A percentile compares a stretch with the other conserved stretches of the same genome.
Evolutionary conservation across 2,797 vertebrate genomes (phyloP).

Genomic region (Rachycentron canadum): DNA sequence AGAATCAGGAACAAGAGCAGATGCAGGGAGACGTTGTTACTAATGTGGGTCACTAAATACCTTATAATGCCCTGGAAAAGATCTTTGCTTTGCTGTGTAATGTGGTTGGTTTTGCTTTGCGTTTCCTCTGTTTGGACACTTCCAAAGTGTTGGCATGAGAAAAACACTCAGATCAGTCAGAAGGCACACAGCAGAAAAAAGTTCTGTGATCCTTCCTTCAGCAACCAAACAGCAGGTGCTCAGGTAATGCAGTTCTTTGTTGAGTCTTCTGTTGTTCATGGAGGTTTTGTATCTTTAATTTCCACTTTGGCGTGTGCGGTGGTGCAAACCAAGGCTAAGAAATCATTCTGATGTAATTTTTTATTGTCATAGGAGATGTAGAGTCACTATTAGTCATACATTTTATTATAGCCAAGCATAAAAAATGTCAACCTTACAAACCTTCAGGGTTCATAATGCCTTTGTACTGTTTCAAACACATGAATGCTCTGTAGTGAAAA

Average conservation of each 20-base stretch:
- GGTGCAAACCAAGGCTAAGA: neutral
- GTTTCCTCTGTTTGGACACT: conserved; percentile 31
- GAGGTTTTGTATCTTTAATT: neutral
- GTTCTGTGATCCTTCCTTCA: conserved; percentile 60
- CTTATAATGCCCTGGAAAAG: conserved; percentile 43
- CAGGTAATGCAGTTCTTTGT: conserved; percentile 48
- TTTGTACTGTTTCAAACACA: neutral
- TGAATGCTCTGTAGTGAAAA: fast-evolving
- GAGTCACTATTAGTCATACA: neutral
- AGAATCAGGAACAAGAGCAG: neutral
- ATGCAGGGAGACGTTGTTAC: neutral
- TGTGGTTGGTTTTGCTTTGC: conserved; percentile 64
- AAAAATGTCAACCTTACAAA: neutral
- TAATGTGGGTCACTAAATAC: conserved; percentile 43
- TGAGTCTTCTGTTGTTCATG: neutral
- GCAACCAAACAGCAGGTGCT: conserved; percentile 42
- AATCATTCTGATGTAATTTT: neutral
- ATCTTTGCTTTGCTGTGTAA: conserved; percentile 42
- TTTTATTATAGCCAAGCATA: neutral
- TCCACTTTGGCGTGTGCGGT: neutral
- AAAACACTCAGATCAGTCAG: conserved; percentile 14
- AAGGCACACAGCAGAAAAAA: conserved; percentile 28
- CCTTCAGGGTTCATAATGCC: neutral
- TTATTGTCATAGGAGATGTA: neutral
- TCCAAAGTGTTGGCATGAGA: conserved; percentile 11